Conservation (phyloP, 2,797 vertebrate species). For the Falco berigora region DNA sequence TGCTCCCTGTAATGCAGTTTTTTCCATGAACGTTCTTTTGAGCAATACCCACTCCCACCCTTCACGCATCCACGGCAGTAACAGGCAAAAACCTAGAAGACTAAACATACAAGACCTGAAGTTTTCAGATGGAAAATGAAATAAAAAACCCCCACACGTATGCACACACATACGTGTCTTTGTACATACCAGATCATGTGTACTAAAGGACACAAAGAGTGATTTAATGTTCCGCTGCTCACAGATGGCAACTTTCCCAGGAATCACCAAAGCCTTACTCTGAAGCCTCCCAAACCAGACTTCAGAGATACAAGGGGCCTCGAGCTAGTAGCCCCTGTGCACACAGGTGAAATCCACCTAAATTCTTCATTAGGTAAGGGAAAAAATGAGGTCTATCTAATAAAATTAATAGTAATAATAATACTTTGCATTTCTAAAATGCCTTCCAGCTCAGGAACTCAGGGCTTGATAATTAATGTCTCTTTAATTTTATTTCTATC, state of each 20-base stretch:
- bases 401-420: slow-evolving; percentile 59
- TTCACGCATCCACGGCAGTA: background rate
- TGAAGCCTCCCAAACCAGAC: background rate
- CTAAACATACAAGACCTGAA: background rate
- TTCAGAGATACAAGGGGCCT: background rate
- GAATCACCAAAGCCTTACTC: background rate
- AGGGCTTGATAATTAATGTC: slow-evolving; percentile 55
- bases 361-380: slow-evolving; percentile 1
- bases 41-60: background rate
- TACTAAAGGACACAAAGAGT: background rate
- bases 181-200: background rate
- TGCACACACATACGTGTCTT: background rate
- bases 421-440: slow-evolving; percentile 58
- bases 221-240: background rate
- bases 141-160: fast-evolving
- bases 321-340: background rate
- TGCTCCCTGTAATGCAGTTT: background rate
- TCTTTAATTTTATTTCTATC: slow-evolving; percentile 64
- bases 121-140: background rate
- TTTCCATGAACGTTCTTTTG: fast-evolving
- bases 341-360: slow-evolving; percentile 32
- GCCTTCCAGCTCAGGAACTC: slow-evolving; percentile 53
- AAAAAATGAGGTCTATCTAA: slow-evolving; percentile 27
- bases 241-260: background rate
- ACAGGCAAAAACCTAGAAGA: background rate